Evolutionary conservation across 2,888 invertebrate species (phyloP), one percentile per base, ranked within the genome.

Genomic region (Acanthosepion esculentum): DNA sequence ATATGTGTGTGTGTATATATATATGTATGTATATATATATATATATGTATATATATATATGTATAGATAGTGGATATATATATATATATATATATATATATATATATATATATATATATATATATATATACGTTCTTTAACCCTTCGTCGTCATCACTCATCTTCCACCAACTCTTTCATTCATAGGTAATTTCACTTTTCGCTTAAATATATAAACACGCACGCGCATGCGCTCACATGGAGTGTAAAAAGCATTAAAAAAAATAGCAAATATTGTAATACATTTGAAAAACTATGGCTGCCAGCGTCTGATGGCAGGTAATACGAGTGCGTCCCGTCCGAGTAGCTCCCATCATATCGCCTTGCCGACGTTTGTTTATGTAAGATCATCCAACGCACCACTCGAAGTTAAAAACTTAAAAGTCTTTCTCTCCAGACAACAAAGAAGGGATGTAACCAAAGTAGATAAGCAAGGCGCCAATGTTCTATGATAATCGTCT

Each of bases 391-490:
- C n/a, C 78, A 78, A 10, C 78, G 78, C n/a, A 10, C 78, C 10
- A 29, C 78, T 78, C 78, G 12, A n/a, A 12, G n/a, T n/a, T 10
- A n/a, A 8, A 78, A 78, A 78, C 78, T 78, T 78, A 78, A 78
- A 78, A n/a, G n/a, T n/a, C n/a, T 78, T 78, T 78, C 78, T 78
- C n/a, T n/a, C n/a, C 78, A 78, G 78, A 78, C 78, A 78, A 78
- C 78, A 78, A 78, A 78, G 78, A 78, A 78, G 78, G 78, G n/a
- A 78, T n/a, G n/a, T n/a, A 78, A 78, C 78, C n/a, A n/a, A 12
- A 78, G 78, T 4, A 78, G 78, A 78, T 78, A 78, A 78, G 78
- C 78, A n/a, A 78, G 78, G 78, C 78, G 78, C 78, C 78, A n/a
- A 33, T 10, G 6, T n/a, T 78, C n/a, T n/a, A 78, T 78, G 78